phyloP scores from a whole-genome alignment of 2,113 vertebrate genomes.

The Lophochroa leadbeateri region DNA sequence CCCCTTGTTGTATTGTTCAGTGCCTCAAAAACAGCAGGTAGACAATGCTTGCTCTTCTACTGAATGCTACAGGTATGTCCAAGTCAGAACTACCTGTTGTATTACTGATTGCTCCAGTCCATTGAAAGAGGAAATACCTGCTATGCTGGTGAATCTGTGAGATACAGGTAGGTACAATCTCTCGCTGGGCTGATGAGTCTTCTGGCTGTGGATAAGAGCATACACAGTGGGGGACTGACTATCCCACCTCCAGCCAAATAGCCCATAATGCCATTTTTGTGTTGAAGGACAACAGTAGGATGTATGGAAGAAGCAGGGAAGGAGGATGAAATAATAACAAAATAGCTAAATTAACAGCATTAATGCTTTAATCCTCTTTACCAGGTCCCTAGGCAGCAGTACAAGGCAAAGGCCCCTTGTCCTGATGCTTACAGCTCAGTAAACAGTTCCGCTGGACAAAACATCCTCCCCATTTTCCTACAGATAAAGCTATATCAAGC shows the following conservation, averaged over 20 bases:
- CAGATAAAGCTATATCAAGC: background rate
- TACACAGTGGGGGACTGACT: background rate
- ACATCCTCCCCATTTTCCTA: background rate
- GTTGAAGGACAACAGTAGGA: background rate
- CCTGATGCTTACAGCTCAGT: background rate
- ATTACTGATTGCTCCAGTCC: background rate
- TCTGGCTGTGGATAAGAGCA: background rate
- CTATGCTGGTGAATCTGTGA: background rate
- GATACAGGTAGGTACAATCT: background rate
- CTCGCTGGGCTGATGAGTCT: background rate
- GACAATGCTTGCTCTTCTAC: background rate
- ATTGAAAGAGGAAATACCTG: background rate
- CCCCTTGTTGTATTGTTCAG: background rate
- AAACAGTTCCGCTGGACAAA: slow-evolving; percentile 1
- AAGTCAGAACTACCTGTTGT: background rate
- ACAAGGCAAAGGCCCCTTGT: background rate
- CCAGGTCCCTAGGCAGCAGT: background rate
- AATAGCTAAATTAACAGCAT: background rate
- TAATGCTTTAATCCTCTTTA: slow-evolving; percentile 4
- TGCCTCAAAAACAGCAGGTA: background rate
- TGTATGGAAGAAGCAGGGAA: background rate
- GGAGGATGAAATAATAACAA: background rate
- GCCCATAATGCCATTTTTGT: background rate
- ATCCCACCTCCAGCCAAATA: background rate
- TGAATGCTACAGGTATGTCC: background rate